phyloP scores from a whole-genome alignment of 35 echinoderm and acorn worm species.

The Ophiothrix spiculata region DNA sequence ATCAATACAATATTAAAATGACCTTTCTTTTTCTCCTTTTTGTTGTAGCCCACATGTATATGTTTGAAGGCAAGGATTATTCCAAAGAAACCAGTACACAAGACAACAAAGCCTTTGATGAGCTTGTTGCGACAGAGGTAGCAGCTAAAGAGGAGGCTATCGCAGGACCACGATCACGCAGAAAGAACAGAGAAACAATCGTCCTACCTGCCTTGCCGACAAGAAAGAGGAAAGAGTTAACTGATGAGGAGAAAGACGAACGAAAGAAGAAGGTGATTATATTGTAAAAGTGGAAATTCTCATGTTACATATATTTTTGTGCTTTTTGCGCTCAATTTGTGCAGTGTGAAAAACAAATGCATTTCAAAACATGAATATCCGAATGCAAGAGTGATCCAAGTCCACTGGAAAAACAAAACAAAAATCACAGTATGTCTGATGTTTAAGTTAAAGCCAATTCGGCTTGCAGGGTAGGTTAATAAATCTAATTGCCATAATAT shows the following conservation, averaged over 20 bases:
- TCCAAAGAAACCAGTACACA: slow-evolving; percentile 73
- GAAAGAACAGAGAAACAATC: slow-evolving; percentile 32
- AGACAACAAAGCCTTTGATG: slow-evolving; percentile 85
- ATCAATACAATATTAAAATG: background rate
- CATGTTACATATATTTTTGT: too few species aligned
- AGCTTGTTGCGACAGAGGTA: slow-evolving; percentile 46
- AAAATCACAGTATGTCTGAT: too few species aligned
- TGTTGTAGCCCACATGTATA: slow-evolving; percentile 80
- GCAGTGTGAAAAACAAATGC: too few species aligned
- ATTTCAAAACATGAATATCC: too few species aligned
- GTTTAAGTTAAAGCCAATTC: too few species aligned
- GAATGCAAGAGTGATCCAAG: too few species aligned
- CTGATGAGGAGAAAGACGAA: slow-evolving; percentile 84
- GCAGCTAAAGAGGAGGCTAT: slow-evolving; percentile 25
- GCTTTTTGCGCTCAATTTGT: too few species aligned
- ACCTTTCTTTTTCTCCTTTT: background rate
- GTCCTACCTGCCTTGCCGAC: slow-evolving; percentile 39
- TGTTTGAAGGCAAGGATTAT: slow-evolving; percentile 99
- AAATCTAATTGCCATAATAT: too few species aligned
- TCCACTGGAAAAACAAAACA: too few species aligned
- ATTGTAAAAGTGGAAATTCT: too few species aligned
- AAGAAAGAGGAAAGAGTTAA: slow-evolving; percentile 72
- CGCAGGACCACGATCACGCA: slow-evolving; percentile 33
- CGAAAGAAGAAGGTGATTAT: slow-evolving; percentile 78
- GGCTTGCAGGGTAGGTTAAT: too few species aligned